These are phyloP conservation scores for Pithys albifrons DNA, from an alignment of 2,113 vertebrate species.

Conservation along the genomic window DNA sequence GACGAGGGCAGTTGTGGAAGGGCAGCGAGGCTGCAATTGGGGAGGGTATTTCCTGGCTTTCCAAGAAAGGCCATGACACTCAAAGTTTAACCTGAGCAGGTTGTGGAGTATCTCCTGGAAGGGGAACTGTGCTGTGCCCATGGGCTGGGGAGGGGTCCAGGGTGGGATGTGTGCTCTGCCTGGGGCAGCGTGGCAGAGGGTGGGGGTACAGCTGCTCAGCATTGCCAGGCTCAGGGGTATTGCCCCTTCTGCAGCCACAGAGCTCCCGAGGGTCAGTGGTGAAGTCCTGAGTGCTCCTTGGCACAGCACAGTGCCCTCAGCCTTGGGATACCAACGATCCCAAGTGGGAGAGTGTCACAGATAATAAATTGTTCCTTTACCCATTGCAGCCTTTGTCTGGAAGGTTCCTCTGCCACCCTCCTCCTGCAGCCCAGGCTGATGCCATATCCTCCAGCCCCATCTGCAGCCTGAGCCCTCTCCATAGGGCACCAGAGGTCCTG, in stretches of 20 bases:
- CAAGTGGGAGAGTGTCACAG: neutral
- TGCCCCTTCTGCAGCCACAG: neutral
- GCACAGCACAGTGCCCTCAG: neutral
- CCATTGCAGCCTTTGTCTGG: neutral
- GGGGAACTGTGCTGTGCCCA: neutral
- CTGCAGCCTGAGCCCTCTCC: neutral
- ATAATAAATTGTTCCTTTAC: neutral
- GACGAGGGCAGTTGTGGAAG: neutral
- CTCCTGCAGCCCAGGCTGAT: neutral
- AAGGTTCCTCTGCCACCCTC: neutral
- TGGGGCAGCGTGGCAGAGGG: neutral
- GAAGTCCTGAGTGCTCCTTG: neutral
- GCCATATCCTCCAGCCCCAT: neutral
- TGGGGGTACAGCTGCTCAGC: neutral
- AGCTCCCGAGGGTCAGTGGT: neutral
- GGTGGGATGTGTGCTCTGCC: neutral
- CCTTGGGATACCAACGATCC: neutral
- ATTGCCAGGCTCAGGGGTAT: accelerated
- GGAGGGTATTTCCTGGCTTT: neutral
- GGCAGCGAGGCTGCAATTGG: neutral
- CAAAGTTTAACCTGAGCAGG: accelerated
- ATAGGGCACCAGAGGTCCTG: neutral
- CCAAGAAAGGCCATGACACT: neutral
- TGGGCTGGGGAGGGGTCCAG: neutral
- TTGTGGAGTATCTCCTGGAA: neutral